Base-by-base conservation (phyloP, 2,113 vertebrate genomes). In the Nycticorax nycticorax region DNA sequence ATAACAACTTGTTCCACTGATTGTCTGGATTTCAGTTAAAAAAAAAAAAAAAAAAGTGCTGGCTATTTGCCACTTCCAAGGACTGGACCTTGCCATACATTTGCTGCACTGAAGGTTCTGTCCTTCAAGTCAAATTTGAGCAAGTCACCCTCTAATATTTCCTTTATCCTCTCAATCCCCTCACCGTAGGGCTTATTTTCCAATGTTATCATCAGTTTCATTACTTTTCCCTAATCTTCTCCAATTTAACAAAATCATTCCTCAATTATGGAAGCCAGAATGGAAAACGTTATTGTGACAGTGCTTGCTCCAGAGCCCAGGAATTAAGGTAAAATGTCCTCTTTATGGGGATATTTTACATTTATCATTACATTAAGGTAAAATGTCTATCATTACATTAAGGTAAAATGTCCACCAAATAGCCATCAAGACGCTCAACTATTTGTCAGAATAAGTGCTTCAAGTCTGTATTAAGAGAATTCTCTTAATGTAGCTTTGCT, bases 111-210 rank as follows among this genome's bases (percentile, higher is more conserved):
- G 47, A 92, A 95, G 75, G 79, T 75, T 79, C 71, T 88, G 89
- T 67, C 88, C 88, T 96, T 83, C 80, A 95, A 84, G 67, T 33
- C 32, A 86, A 85, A 88, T 88, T 66, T 78, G 24, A 95, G 73
- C 64, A 85, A 97, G 88, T 91, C 88, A 89, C 64, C 10, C 41
- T 88, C 60, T 75, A 37, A 92, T 56, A 60, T 89, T 92, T 41
- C 47, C 33, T 86, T 94, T 88, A 75, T 55, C 52, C 12, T 68
- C 67, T 88, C 63, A 87, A 33, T 43, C 37, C 48, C 92, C 68
- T 94, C 41, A 39, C 19, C 71, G 14, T 48, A 5, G 0, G 14
- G 17, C n/a, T 83, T 79, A 76, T 94, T 93, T 90, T 85, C 64
- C 74, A 60, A 53, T 78, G 71, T 80, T 86, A 73, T 77, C 17